Evolutionary conservation across 2,888 invertebrate genomes (phyloP).

Genomic region (Pandemis heparana): DNA sequence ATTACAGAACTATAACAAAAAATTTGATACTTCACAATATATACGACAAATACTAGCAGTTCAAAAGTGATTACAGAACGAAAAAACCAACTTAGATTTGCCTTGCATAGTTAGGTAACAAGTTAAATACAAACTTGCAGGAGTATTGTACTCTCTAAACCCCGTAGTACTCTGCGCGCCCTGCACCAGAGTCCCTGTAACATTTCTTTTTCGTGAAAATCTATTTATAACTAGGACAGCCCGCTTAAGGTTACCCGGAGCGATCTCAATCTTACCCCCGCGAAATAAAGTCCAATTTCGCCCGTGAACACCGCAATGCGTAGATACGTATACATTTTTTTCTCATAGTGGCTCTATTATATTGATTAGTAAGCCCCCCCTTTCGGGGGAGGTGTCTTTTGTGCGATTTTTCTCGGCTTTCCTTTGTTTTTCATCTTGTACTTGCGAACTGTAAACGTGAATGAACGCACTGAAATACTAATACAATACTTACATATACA

Average conservation of each 20-base stretch:
- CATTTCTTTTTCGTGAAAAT: conserved; percentile 86
- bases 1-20: no score
- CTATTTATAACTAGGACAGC: conserved; percentile 86
- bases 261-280: conserved; percentile 55
- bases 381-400: conserved; percentile 76
- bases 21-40: no score
- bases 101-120: background rate
- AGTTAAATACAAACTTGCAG: background rate
- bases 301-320: conserved; percentile 48
- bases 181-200: conserved; percentile 85
- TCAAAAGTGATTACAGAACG: no score
- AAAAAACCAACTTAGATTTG: no score
- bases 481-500: no score
- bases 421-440: conserved; percentile 74
- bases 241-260: conserved; percentile 53
- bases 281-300: conserved; percentile 51
- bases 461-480: conserved; percentile 44
- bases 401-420: conserved; percentile 71
- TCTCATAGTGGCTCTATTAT: conserved; percentile 84
- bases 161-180: conserved; percentile 68
- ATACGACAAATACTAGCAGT: no score
- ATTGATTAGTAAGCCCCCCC: conserved; percentile 82
- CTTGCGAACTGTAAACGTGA: conserved; percentile 49
- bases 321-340: conserved; percentile 78
- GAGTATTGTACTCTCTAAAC: conserved; percentile 50